These are phyloP conservation scores for Malaclemys terrapin DNA, from an alignment of 2,113 vertebrate genomes.

Conservation along the genomic window DNA sequence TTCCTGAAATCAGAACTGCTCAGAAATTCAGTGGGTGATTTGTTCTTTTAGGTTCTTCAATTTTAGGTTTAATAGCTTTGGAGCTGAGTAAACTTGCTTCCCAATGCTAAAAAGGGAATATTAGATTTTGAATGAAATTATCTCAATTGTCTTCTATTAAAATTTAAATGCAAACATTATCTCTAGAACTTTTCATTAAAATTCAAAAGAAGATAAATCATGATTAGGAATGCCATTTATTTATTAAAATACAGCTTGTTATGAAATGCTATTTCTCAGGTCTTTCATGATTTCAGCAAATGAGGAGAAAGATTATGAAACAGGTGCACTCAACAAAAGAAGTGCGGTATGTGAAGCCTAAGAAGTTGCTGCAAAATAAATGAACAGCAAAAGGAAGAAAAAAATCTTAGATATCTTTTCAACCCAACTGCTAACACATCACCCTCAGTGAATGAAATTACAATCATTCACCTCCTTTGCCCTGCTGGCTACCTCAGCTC, in stretches of 20 bases:
- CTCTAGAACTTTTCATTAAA: neutral
- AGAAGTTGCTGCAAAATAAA: neutral
- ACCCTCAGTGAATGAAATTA: neutral
- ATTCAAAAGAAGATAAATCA: neutral
- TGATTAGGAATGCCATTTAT: neutral
- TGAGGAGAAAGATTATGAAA: neutral
- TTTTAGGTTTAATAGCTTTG: neutral
- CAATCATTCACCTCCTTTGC: neutral
- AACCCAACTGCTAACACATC: neutral
- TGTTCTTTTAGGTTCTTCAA: neutral
- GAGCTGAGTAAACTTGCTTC: neutral
- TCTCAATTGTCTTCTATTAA: neutral
- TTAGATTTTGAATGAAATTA: neutral
- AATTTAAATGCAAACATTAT: neutral
- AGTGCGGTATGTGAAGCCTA: neutral
- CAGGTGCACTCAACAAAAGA: neutral
- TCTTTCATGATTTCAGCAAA: neutral
- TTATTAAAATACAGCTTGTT: neutral
- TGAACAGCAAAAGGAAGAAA: neutral
- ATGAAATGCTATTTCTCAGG: neutral
- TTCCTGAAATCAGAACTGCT: neutral
- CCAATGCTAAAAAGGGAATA: neutral
- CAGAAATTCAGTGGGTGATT: neutral
- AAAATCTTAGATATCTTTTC: neutral
- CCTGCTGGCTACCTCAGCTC: neutral